Base-by-base conservation (phyloP, 2,797 vertebrate genomes). In the Cuculus canorus region DNA sequence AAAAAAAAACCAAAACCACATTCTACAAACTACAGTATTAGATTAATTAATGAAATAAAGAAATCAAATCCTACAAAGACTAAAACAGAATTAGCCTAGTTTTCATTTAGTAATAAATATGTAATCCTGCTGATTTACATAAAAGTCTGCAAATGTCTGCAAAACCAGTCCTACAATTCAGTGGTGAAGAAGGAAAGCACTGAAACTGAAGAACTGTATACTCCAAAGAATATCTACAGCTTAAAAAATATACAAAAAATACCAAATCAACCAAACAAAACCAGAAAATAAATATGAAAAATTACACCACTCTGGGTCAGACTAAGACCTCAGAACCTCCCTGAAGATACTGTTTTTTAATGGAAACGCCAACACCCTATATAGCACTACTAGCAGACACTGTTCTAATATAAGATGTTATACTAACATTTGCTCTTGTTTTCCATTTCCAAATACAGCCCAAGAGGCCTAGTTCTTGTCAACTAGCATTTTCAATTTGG, bases 361-460 rank as follows among this genome's bases (percentile, higher is more conserved):
- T 75, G 71, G 76, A 88, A 96, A 92, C 91, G 78, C 35, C 88
- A 91, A 94, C 53, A 87, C 47, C 22, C 17, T 50, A 54, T 13
- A 47, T 10, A 45, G 22, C 75, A 60, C 50, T 45, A 76, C 6
- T 35, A 86, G 43, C 48, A 94, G 98, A 97, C 94, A 97, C 93
- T 96, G 95, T 94, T 97, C 96, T 95, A 97, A 96, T 84, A 97
- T 75, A 97, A 95, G 85, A 41, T 89, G 96, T 48, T 11, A 6
- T 48, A 50, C 23, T 94, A 48, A 48, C 94, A 93, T 98, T 93
- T 97, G 95, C 69, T 92, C 92, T 90, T 95, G 95, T 96, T 91
- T 88, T 96, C 91, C 96, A 96, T 90, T 97, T 97, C 97, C 96
- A 98, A 98, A 98, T 92, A 97, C 94, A 98, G 98, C 97, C 97